A percentile compares a stretch with the other conserved stretches of the same genome.
phyloP scores from a whole-genome alignment of 2,113 vertebrate genomes.

The Puma concolor region DNA sequence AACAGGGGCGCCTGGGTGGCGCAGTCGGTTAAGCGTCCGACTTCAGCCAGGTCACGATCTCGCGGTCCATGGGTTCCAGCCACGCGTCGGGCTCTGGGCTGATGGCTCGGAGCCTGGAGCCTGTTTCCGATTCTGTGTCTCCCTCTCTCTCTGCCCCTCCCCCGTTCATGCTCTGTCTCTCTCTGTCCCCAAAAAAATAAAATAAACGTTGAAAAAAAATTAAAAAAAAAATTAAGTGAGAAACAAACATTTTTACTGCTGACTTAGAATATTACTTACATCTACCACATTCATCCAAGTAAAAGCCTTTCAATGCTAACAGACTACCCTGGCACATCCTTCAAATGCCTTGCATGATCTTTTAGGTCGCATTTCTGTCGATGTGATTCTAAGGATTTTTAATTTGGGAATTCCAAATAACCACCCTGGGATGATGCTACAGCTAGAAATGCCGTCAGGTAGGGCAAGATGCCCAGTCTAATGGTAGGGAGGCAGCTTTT shows the following conservation, averaged over 20 bases:
- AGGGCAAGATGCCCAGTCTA: not conserved
- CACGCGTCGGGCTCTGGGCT: no score
- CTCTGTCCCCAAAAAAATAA: no score
- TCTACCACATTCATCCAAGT: not conserved
- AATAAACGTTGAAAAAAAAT: no score
- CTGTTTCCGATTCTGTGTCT: no score
- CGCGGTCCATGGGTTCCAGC: no score
- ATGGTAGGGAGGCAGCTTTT: not conserved
- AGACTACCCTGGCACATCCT: not conserved
- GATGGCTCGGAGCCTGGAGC: no score
- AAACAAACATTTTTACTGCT: slow-evolving; percentile 19
- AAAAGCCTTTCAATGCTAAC: not conserved
- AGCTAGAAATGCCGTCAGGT: not conserved
- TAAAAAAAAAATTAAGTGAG: not conserved
- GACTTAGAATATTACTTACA: slow-evolving; percentile 36
- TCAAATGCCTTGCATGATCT: not conserved
- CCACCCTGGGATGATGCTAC: not conserved
- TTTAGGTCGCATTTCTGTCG: not conserved
- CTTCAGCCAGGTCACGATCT: no score
- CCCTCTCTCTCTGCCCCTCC: no score
- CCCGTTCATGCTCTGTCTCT: no score
- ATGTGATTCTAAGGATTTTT: not conserved
- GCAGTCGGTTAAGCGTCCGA: no score
- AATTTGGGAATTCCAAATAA: not conserved
- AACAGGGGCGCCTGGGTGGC: not conserved